Percentiles rank a stretch among this genome's conserved stretches.
phyloP scores from a whole-genome alignment of 2,888 invertebrate species.

The Melieria picta region DNA sequence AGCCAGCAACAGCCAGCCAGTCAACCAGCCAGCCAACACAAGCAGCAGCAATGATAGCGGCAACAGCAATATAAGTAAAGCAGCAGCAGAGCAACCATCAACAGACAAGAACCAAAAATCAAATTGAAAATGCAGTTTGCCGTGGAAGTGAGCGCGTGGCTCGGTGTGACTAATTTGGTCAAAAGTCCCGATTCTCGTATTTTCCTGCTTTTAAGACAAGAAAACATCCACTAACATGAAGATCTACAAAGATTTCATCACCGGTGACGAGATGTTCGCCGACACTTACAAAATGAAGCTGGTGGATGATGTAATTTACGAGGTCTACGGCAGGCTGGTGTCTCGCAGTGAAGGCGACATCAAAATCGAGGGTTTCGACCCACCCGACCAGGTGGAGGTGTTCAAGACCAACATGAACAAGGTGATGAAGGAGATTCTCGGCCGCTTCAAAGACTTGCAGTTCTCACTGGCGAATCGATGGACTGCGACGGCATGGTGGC shows the following conservation, averaged over 20 bases:
- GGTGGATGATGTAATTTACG: conserved; percentile 91
- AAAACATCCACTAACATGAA: conserved; percentile 75
- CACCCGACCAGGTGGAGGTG: conserved; percentile 87
- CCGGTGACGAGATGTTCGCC: conserved; percentile 98
- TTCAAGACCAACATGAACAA: conserved; percentile 94
- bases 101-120: too few species aligned
- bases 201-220: conserved; percentile 29
- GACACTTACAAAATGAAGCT: conserved; percentile 94
- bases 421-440: conserved; percentile 90
- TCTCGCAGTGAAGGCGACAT: conserved; percentile 78
- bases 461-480: conserved; percentile 95
- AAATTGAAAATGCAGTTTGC: conserved; percentile 44
- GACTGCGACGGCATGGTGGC: conserved; percentile 95
- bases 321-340: conserved; percentile 89
- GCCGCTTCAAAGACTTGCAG: conserved; percentile 91
- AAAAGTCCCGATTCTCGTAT: conserved; percentile 40
- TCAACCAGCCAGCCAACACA: too few species aligned
- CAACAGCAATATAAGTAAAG: too few species aligned
- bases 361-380: conserved; percentile 87
- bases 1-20: too few species aligned
- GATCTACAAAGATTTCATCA: conserved; percentile 95
- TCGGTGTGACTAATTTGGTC: conserved; percentile 50
- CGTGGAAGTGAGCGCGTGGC: conserved; percentile 61
- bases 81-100: too few species aligned
- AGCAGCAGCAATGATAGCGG: too few species aligned